These are phyloP conservation scores for Dendrocincla tyrannina DNA, from an alignment of 2,797 vertebrate genomes.

Conservation along the genomic window DNA sequence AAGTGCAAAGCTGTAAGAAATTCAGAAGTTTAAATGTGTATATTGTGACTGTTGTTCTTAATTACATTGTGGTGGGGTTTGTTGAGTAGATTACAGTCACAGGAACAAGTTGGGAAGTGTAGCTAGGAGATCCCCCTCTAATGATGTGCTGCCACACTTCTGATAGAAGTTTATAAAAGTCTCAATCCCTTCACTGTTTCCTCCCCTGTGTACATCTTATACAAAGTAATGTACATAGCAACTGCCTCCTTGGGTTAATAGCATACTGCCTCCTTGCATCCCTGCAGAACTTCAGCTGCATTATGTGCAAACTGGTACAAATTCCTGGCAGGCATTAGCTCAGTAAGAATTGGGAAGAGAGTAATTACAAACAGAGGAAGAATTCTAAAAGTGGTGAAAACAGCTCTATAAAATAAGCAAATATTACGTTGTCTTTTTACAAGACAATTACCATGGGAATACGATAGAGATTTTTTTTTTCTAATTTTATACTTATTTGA, in stretches of 20 bases:
- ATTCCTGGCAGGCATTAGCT: background rate
- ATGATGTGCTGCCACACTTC: background rate
- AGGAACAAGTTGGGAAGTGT: background rate
- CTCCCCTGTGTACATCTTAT: background rate
- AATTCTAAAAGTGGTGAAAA: background rate
- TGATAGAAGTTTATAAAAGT: background rate
- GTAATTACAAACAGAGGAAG: background rate
- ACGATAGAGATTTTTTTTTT: background rate
- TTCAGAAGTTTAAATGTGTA: background rate
- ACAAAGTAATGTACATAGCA: background rate
- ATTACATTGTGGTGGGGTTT: background rate
- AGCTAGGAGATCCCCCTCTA: background rate
- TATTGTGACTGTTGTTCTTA: background rate
- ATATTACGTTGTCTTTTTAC: background rate
- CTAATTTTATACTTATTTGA: background rate
- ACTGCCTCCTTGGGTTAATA: background rate
- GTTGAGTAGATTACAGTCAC: background rate
- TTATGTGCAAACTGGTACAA: background rate
- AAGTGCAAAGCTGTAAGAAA: conserved; percentile 86
- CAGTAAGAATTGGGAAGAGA: background rate
- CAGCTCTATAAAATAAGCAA: background rate
- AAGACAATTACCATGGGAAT: background rate
- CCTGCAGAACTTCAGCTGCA: background rate
- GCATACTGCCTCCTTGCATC: background rate
- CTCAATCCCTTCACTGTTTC: background rate